phyloP scores from a whole-genome alignment of 2,888 invertebrate genomes.

The Selenia dentaria region DNA sequence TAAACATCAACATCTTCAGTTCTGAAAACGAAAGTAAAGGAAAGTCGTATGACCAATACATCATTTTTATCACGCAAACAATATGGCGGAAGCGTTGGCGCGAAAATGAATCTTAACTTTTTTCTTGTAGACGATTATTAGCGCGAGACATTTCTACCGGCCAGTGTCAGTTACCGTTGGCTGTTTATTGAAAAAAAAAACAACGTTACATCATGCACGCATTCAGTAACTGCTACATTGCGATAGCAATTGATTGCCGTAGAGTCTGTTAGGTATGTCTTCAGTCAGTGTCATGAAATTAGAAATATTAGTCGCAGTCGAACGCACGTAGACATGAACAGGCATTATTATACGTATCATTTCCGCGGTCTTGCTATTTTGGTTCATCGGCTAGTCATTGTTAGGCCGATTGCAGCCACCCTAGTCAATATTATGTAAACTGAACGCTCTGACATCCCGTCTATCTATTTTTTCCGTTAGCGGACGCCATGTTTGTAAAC shows the following conservation, averaged over 20 bases:
- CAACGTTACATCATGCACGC: slow-evolving; percentile 35
- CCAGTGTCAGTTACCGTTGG: slow-evolving; percentile 56
- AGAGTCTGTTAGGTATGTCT: slow-evolving; percentile 25
- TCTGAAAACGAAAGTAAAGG: slow-evolving; percentile 77
- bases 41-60: slow-evolving; percentile 75
- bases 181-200: slow-evolving; percentile 34
- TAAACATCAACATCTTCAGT: slow-evolving; percentile 47
- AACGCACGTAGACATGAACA: not conserved
- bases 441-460: slow-evolving; percentile 69
- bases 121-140: slow-evolving; percentile 63
- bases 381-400: slow-evolving; percentile 11
- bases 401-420: slow-evolving; percentile 53
- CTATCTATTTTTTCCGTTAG: slow-evolving; percentile 77
- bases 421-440: slow-evolving; percentile 80
- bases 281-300: slow-evolving; percentile 4
- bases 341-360: not conserved
- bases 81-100: slow-evolving; percentile 76
- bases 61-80: slow-evolving; percentile 81
- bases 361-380: slow-evolving; percentile 7
- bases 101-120: slow-evolving; percentile 79
- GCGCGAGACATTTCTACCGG: slow-evolving; percentile 70
- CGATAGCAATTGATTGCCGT: slow-evolving; percentile 30
- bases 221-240: slow-evolving; percentile 26
- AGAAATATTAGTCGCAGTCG: not conserved
- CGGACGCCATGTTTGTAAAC: slow-evolving; percentile 76